phyloP scores from a whole-genome alignment of 2,113 vertebrate genomes.

The Hippotragus niger region DNA sequence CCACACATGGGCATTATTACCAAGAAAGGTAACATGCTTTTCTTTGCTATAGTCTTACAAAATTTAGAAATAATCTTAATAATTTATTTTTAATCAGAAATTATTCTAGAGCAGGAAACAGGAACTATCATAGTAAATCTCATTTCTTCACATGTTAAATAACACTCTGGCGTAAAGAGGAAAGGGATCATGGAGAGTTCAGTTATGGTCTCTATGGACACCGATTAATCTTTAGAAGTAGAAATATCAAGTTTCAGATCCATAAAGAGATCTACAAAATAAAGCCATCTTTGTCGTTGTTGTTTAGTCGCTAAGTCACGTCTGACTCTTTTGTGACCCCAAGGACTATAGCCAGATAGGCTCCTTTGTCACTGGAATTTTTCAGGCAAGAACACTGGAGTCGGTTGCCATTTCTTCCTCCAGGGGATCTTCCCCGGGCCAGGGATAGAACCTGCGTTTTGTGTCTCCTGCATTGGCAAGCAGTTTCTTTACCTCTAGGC shows the following conservation, averaged over 20 bases:
- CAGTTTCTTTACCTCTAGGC: neutral
- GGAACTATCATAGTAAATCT: conserved; percentile 40
- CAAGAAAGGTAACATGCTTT: neutral
- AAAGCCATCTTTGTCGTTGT: neutral
- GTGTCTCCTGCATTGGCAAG: neutral
- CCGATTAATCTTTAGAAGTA: neutral
- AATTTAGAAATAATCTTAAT: neutral
- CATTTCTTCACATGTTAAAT: neutral
- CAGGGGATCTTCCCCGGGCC: neutral
- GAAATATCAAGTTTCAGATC: neutral
- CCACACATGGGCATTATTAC: neutral
- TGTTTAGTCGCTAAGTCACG: neutral
- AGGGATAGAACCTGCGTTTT: neutral
- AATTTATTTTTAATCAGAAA: neutral
- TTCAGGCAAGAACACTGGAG: neutral
- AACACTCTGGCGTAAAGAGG: neutral
- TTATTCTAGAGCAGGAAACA: neutral
- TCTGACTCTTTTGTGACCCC: neutral
- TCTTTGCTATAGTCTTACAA: conserved; percentile 11
- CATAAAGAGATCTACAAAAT: neutral
- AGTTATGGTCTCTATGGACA: neutral
- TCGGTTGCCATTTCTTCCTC: neutral
- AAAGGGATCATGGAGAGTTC: neutral
- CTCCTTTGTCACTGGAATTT: neutral
- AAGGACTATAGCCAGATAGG: neutral